These are phyloP conservation scores for Amphiura filiformis DNA, from an alignment of 35 echinoderm and acorn worm species.

Conservation along the genomic window DNA sequence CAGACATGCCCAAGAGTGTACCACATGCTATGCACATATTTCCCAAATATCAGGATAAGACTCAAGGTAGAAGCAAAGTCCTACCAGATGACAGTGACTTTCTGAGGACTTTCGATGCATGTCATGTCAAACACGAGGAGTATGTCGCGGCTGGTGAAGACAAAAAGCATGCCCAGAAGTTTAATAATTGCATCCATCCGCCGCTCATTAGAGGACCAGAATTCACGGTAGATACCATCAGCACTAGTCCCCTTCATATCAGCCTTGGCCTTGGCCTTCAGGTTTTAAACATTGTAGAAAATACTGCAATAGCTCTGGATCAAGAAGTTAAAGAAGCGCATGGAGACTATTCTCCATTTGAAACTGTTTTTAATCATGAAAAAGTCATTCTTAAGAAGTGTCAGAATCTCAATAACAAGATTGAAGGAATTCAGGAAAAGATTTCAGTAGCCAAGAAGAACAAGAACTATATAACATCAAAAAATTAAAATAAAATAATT, in stretches of 20 bases:
- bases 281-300: not conserved
- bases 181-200: not conserved
- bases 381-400: not conserved
- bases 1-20: not conserved
- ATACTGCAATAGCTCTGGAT: not conserved
- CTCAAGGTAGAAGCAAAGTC: not conserved
- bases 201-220: not conserved
- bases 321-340: not conserved
- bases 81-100: not conserved
- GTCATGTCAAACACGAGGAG: not conserved
- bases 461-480: not conserved
- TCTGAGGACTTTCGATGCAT: not conserved
- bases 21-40: not conserved
- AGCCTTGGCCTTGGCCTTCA: not conserved
- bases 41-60: not conserved
- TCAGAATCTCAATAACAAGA: not conserved
- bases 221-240: not conserved
- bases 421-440: not conserved
- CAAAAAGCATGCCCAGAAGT: not conserved
- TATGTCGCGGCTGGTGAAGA: not conserved
- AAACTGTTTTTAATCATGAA: not conserved
- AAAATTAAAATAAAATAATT: too few species aligned
- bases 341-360: not conserved
- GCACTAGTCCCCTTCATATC: not conserved
- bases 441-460: not conserved